Base-by-base conservation (phyloP, 2,797 vertebrate genomes). In the Enteromius viviparus region DNA sequence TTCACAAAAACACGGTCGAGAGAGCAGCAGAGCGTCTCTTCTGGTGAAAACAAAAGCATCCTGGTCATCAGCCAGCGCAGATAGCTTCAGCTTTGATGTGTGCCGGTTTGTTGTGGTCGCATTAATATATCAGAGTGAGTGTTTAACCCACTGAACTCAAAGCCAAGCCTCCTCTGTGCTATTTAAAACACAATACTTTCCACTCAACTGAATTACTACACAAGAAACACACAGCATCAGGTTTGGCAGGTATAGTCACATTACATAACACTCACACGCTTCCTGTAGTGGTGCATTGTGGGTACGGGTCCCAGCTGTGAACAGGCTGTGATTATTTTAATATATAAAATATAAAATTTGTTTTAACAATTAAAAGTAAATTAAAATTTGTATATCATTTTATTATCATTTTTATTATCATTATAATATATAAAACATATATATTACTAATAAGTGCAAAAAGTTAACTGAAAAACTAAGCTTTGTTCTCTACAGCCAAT, bases 251-350 rank as follows among this genome's bases (percentile, higher is more conserved):
- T 91, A 82, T 69, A 74, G 75, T 71, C 78, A 64, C 42, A 60
- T 53, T 10, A 66, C 78, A 55, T 60, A 55, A 81, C 72, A 55
- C 32, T n/a, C 34, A 32, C 76, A 62, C 68, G 5, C 1, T 34
- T 65, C 72, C 19, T 53, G 15, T 85, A 75, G 82, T 66, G 51
- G 55, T 77, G 84, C 76, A 91, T 87, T 91, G 84, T 80, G 62
- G 79, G 85, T 91, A 94, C 89, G 68, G 70, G 81, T 80, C 86
- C 90, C 89, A 92, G 90, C 93, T 93, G 90, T 87, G 77, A 81
- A 53, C 76, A 79, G 58, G 70, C 26, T 26, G 26, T 26, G 26
- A 26, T 26, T 26, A 26, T 26, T 26, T 26, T 26, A 26, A 26
- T 26, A 26, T 26, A 26, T 26, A 26, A 26, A 26, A 26, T 26